phyloP scores from a whole-genome alignment of 2,797 vertebrate species.

The Champsocephalus gunnari region DNA sequence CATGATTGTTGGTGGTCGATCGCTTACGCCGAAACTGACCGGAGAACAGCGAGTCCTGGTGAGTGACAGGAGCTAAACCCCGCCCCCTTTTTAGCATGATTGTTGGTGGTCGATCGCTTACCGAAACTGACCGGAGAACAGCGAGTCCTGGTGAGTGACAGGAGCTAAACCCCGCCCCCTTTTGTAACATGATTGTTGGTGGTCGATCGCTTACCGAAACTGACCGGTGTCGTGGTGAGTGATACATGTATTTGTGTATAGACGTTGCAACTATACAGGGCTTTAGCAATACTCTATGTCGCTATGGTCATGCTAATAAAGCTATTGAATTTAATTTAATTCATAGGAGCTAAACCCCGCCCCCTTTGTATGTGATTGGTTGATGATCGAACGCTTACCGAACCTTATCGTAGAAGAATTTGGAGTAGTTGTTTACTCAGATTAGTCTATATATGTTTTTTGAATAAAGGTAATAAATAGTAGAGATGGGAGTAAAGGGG shows the following conservation, averaged over 20 bases:
- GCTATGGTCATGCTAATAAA: no score
- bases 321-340: no score
- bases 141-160: no score
- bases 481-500: not conserved
- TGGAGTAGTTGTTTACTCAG: no score
- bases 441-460: no score
- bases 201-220: not conserved
- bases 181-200: not conserved
- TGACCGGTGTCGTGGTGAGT: no score
- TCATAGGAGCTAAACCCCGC: not conserved
- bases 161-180: not conserved
- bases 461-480: not conserved
- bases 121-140: no score
- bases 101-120: not conserved
- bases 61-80: slow-evolving; percentile 41
- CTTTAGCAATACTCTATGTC: no score
- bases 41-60: slow-evolving; percentile 90
- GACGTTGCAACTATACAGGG: no score
- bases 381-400: not conserved
- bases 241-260: no score
- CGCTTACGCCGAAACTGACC: no score
- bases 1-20: not conserved
- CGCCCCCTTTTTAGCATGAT: not conserved
- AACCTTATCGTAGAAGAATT: no score
- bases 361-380: not conserved